Conservation (phyloP, 1,140 invertebrate species). For the Adelges cooleyi region DNA sequence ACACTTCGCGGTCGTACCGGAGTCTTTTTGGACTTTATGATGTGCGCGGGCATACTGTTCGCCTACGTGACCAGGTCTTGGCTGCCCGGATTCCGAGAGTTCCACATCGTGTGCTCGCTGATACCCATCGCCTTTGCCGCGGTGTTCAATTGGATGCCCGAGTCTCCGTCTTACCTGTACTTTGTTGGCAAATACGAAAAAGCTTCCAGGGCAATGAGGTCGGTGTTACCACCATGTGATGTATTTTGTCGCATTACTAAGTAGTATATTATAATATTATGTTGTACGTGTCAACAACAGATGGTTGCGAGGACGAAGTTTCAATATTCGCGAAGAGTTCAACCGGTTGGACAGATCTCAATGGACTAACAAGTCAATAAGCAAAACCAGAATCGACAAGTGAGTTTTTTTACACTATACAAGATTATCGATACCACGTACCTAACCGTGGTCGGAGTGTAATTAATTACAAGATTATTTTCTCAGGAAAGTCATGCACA, state of each 20-base stretch:
- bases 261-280: neutral
- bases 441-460: too few relatives aligned
- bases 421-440: too few relatives aligned
- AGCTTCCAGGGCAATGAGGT: conserved; percentile 36
- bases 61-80: conserved; percentile 43
- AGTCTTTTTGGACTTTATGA: conserved; percentile 45
- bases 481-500: conserved; percentile 33
- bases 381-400: too few relatives aligned
- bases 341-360: conserved; percentile 40
- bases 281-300: neutral
- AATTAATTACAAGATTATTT: neutral
- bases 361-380: neutral
- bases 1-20: conserved; percentile 47
- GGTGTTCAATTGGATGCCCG: conserved; percentile 41
- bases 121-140: conserved; percentile 42
- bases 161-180: conserved; percentile 38
- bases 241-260: neutral
- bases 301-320: conserved; percentile 49
- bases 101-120: conserved; percentile 37
- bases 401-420: too few relatives aligned
- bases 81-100: conserved; percentile 37
- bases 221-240: neutral
- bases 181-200: conserved; percentile 30
- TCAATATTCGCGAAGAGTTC: conserved; percentile 47
- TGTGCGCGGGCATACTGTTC: conserved; percentile 46